phyloP scores from a whole-genome alignment of 2,888 invertebrate genomes.

The Scelioninae gen. 2 region DNA sequence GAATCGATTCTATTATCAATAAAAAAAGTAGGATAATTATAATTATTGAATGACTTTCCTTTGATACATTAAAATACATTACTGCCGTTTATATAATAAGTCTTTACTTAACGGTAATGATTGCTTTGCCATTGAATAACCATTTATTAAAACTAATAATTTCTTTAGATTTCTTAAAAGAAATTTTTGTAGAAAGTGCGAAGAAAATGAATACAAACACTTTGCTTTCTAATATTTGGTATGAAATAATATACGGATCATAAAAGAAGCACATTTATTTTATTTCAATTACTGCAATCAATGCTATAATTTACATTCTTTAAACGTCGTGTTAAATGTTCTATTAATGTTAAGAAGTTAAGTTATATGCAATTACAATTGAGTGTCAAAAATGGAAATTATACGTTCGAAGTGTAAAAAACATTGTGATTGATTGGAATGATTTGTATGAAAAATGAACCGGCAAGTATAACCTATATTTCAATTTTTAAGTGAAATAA shows the following conservation, averaged over 20 bases:
- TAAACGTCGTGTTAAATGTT: background rate
- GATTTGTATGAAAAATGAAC: background rate
- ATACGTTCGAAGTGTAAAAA: background rate
- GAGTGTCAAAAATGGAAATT: background rate
- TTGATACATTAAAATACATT: conserved; percentile 33
- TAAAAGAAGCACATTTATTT: conserved; percentile 20
- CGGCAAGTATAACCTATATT: no score
- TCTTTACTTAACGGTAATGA: conserved; percentile 36
- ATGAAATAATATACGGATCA: conserved; percentile 23
- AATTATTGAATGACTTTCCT: conserved; percentile 33
- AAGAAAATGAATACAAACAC: conserved; percentile 35
- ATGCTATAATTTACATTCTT: conserved; percentile 5
- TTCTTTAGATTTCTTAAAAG: conserved; percentile 12
- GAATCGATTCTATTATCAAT: no score
- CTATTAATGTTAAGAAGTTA: conserved; percentile 13
- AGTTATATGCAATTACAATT: background rate
- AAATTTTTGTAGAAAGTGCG: conserved; percentile 48
- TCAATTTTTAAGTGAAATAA: background rate
- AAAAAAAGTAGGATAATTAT: no score
- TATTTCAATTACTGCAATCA: conserved; percentile 16
- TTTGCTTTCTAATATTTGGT: conserved; percentile 34
- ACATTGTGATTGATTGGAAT: background rate
- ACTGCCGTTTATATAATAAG: conserved; percentile 35
- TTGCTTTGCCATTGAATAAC: conserved; percentile 19
- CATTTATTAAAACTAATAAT: conserved; percentile 40